Evolutionary conservation across 1,140 invertebrate species (phyloP).

Genomic region (Bradysia coprophila): DNA sequence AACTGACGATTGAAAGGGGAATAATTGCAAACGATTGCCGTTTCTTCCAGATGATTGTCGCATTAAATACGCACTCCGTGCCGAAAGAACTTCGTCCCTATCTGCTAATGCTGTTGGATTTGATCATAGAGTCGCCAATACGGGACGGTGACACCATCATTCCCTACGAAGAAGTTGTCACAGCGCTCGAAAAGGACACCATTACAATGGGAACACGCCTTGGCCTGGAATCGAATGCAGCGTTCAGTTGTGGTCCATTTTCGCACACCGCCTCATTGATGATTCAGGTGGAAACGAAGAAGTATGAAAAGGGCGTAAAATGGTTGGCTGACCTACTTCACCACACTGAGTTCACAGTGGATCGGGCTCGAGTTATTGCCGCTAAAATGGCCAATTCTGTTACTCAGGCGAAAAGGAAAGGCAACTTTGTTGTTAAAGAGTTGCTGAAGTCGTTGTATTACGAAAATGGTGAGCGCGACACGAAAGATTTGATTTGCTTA

Average conservation of each 20-base stretch:
- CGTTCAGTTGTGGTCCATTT: slow-evolving; percentile 42
- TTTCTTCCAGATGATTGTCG: slow-evolving; percentile 38
- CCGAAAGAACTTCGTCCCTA: slow-evolving; percentile 39
- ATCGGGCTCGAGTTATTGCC: slow-evolving; percentile 55
- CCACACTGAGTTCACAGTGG: slow-evolving; percentile 43
- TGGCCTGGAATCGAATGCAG: slow-evolving; percentile 28
- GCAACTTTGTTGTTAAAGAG: slow-evolving; percentile 34
- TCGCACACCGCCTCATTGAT: slow-evolving; percentile 34
- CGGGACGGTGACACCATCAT: slow-evolving; percentile 33
- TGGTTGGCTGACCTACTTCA: slow-evolving; percentile 63
- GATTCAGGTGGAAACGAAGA: slow-evolving; percentile 45
- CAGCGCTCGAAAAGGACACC: slow-evolving; percentile 53
- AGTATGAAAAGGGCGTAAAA: slow-evolving; percentile 53
- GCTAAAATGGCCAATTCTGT: slow-evolving; percentile 62
- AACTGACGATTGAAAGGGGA: slow-evolving; percentile 1
- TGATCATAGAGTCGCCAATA: slow-evolving; percentile 45
- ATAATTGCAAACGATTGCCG: not conserved
- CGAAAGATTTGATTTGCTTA: not conserved
- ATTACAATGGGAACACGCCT: slow-evolving; percentile 34
- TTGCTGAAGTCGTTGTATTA: slow-evolving; percentile 42
- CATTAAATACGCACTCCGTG: slow-evolving; percentile 54
- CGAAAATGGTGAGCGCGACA: slow-evolving; percentile 29
- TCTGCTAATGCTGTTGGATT: slow-evolving; percentile 50
- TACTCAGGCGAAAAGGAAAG: slow-evolving; percentile 44
- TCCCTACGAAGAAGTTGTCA: slow-evolving; percentile 54